phyloP scores from a whole-genome alignment of 1,140 invertebrate species.

The Plodia interpunctella region DNA sequence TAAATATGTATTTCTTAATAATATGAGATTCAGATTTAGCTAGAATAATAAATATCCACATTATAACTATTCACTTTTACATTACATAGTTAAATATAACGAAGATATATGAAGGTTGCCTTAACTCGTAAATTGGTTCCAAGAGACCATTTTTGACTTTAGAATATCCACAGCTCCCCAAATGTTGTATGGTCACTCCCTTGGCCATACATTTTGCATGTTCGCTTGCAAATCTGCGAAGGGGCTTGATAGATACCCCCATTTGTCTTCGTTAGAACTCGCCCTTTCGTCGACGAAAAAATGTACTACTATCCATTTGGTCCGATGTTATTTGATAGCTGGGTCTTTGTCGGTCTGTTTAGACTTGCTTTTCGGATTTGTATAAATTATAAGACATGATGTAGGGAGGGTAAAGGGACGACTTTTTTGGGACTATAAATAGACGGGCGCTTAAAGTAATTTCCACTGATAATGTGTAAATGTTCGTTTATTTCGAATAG shows the following conservation, averaged over 20 bases:
- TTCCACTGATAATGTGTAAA: too few relatives aligned
- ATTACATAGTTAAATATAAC: too few relatives aligned
- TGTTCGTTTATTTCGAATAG: too few relatives aligned
- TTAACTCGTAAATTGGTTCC: not conserved
- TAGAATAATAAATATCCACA: too few relatives aligned
- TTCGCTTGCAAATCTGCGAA: constrained; percentile 17
- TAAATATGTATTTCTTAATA: too few relatives aligned
- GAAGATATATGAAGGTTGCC: too few relatives aligned
- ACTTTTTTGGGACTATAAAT: too few relatives aligned
- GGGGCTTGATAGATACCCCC: constrained; percentile 12
- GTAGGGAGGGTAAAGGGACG: not conserved
- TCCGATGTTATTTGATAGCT: not conserved
- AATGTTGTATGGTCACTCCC: constrained; percentile 5
- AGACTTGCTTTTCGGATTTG: constrained; percentile 1
- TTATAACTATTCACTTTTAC: too few relatives aligned
- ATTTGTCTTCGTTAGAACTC: constrained; percentile 24
- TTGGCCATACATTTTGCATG: constrained; percentile 10
- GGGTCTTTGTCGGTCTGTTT: not conserved
- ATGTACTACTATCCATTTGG: constrained; percentile 1
- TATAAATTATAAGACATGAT: constrained; percentile 7
- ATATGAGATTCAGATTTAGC: too few relatives aligned
- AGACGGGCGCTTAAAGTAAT: too few relatives aligned
- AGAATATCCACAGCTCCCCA: not conserved
- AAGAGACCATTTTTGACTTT: not conserved
- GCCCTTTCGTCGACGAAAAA: constrained; percentile 9